These are phyloP conservation scores for Mermis nigrescens DNA, from an alignment of 2,888 invertebrate genomes.

Conservation along the genomic window DNA sequence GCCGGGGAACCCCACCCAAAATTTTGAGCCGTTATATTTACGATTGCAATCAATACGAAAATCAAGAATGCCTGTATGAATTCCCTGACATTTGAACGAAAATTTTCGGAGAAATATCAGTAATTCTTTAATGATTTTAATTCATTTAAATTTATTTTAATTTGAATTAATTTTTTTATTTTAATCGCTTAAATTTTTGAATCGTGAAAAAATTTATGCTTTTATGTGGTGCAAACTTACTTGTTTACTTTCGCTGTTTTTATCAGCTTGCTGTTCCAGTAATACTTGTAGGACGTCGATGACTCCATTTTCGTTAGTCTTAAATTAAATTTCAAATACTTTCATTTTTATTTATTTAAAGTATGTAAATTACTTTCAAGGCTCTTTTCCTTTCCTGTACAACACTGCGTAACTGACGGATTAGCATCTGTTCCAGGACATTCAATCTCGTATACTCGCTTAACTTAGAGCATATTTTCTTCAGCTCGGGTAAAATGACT, in stretches of 20 bases:
- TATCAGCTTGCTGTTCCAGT: not conserved
- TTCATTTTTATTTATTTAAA: not conserved
- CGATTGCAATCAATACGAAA: too few species aligned
- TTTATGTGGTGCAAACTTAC: not conserved
- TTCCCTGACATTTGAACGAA: too few species aligned
- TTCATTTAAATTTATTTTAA: too few species aligned
- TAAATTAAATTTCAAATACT: not conserved
- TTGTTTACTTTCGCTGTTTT: not conserved
- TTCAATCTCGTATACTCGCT: not conserved
- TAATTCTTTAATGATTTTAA: too few species aligned
- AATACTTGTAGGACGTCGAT: constrained; percentile 7
- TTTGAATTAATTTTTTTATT: too few species aligned
- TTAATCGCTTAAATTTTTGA: too few species aligned
- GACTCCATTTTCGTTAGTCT: not conserved
- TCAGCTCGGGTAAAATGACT: not conserved
- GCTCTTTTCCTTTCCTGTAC: not conserved
- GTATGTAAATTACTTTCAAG: not conserved
- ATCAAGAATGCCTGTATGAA: too few species aligned
- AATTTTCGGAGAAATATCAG: too few species aligned
- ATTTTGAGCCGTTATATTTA: too few species aligned
- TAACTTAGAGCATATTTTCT: not conserved
- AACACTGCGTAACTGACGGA: not conserved
- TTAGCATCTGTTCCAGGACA: not conserved
- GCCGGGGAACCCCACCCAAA: too few species aligned
- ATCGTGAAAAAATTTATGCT: too few species aligned